Evolutionary conservation across 2,888 invertebrate genomes (phyloP), one percentile per base, ranked within the genome.

Genomic region (Daptonema setosum): DNA sequence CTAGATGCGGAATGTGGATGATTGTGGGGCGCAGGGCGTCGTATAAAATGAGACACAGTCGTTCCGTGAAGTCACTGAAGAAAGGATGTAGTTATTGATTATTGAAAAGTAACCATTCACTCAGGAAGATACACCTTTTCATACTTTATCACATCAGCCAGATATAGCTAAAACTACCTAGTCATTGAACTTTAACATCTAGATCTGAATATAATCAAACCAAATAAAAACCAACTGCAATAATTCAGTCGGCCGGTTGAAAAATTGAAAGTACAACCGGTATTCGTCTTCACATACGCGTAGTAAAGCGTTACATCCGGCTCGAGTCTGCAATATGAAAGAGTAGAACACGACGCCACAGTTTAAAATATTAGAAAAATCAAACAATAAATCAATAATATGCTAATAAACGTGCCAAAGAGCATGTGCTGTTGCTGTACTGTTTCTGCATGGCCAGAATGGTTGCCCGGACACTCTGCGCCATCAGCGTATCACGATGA

Each of bases 251-350:
- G 78, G 73, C 47, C 79, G 76, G 1, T 79, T 77, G 69, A 95
- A 95, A 73, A 93, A 91, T 70, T 91, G 87, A 61, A 80, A 79
- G 71, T 84, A 95, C 2, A 97, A 77, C 61, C 85, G 81, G 65
- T 86, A 82, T 71, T 97, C 95, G 73, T 97, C 95, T 64, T 88
- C 82, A 62, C 88, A 90, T 0, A 93, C 82, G 71, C 91, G 87
- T 41, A 93, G 80, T 41, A 91, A 78, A 68, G 93, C 82, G 14
- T 87, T 82, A 72, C 87, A 87, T 0, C 88, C 83, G 63, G 85
- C 83, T 47, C 93, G 78, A 61, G 77, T 74, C 67, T 72, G 63
- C 48, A n/a, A n/a, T n/a, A n/a, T n/a, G n/a, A 61, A 50, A 20
- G 25, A 50, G 22, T 25, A 8, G 50, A 54, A 28, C 35, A 11